Evolutionary conservation across 53 echinoderm and acorn worm species (phyloP).

Genomic region (Patiria pectinifera): DNA sequence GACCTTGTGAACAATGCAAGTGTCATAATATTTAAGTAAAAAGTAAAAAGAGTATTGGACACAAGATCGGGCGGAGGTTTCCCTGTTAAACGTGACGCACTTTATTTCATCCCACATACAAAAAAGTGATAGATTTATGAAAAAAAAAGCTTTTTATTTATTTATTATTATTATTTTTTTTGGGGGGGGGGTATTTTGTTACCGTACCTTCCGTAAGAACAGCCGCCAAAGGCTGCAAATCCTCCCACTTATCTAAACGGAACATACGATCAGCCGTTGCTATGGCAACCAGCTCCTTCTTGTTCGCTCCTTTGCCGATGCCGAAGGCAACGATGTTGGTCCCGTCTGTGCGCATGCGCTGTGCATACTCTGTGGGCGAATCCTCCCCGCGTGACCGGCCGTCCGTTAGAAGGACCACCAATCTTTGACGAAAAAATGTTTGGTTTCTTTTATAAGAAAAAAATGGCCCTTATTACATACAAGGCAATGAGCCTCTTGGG

Average conservation of each 20-base stretch:
- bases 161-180: too few relatives aligned
- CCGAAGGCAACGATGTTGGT: constrained; percentile 12
- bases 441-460: not conserved
- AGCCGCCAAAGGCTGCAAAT: not conserved
- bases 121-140: too few relatives aligned
- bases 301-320: constrained; percentile 23
- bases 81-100: too few relatives aligned
- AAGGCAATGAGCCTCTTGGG: too few relatives aligned
- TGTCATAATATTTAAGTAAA: too few relatives aligned
- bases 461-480: too few relatives aligned
- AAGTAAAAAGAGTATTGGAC: too few relatives aligned
- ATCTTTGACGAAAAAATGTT: not conserved
- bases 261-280: constrained; percentile 15
- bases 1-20: too few relatives aligned
- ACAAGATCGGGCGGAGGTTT: too few relatives aligned
- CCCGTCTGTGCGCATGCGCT: constrained; percentile 17
- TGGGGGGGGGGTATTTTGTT: not conserved
- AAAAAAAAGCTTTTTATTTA: too few relatives aligned
- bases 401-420: constrained; percentile 37
- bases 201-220: constrained; percentile 7
- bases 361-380: constrained; percentile 9
- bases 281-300: constrained; percentile 47
- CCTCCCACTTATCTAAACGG: constrained; percentile 29
- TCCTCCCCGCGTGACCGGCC: constrained; percentile 19
- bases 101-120: too few relatives aligned